A percentile compares a stretch with the other conserved stretches of the same genome.
Evolutionary conservation across 2,888 invertebrate genomes (phyloP).

Genomic region (Epistrophe grossulariae): DNA sequence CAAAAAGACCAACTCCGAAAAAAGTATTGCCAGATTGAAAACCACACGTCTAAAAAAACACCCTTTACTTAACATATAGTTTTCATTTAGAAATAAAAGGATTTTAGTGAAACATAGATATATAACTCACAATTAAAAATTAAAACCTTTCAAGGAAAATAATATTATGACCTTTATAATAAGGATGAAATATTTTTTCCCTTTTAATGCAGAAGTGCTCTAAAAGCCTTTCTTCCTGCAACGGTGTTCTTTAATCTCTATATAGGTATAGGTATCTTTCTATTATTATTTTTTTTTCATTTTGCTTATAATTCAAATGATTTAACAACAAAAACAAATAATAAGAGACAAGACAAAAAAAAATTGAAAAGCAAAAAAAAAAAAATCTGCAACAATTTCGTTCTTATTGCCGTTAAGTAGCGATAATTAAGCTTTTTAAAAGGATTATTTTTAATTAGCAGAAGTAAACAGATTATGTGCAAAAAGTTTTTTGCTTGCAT

Average conservation of each 20-base stretch:
- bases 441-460: constrained; percentile 70
- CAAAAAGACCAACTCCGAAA: too few species aligned
- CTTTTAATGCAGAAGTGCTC: constrained; percentile 35
- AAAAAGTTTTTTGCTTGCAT: constrained; percentile 47
- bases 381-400: constrained; percentile 33
- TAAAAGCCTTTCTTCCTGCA: constrained; percentile 23
- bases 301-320: constrained; percentile 18
- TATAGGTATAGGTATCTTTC: neutral
- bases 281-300: neutral
- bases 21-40: too few species aligned
- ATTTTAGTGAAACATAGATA: constrained; percentile 16
- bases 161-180: constrained; percentile 30
- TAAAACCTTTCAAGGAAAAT: constrained; percentile 43
- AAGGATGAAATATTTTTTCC: constrained; percentile 37
- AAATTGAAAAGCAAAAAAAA: constrained; percentile 11
- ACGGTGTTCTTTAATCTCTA: neutral
- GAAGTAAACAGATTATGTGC: constrained; percentile 62
- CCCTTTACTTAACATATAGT: too few species aligned
- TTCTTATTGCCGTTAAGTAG: constrained; percentile 57
- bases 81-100: constrained; percentile 41
- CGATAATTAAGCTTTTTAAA: constrained; percentile 61
- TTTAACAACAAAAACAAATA: constrained; percentile 30
- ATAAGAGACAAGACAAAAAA: neutral
- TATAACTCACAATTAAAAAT: constrained; percentile 59
- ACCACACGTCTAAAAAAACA: too few species aligned